phyloP scores from a whole-genome alignment of 2,113 vertebrate genomes.

The Butastur rufipennis region DNA sequence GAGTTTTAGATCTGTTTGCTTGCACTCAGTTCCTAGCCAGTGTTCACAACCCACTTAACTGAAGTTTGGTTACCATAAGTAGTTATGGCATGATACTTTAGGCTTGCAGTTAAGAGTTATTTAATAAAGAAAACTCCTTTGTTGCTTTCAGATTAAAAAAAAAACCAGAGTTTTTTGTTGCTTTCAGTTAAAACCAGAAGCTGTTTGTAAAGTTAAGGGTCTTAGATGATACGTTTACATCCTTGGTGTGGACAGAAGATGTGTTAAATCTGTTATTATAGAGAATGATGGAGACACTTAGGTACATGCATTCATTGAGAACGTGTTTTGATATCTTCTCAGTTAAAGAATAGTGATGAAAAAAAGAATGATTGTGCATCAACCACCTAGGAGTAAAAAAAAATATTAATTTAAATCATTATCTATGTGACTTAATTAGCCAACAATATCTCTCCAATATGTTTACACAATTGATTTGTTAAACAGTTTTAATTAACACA shows the following conservation, averaged over 20 bases:
- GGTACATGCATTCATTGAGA: neutral
- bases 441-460: neutral
- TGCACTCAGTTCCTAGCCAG: neutral
- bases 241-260: neutral
- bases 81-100: neutral
- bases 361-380: neutral
- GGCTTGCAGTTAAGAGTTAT: neutral
- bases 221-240: neutral
- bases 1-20: neutral
- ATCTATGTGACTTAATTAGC: neutral
- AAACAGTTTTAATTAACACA: neutral
- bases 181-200: neutral
- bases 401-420: neutral
- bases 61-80: neutral
- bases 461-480: neutral
- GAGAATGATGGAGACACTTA: neutral
- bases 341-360: neutral
- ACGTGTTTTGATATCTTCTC: rapidly evolving
- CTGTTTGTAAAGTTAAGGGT: neutral
- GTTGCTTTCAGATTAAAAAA: neutral
- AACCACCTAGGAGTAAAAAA: neutral
- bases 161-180: neutral
- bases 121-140: neutral
- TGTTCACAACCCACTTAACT: neutral
- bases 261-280: neutral